phyloP scores from a whole-genome alignment of 1,140 invertebrate species.

The Drosophila kanapiae region DNA sequence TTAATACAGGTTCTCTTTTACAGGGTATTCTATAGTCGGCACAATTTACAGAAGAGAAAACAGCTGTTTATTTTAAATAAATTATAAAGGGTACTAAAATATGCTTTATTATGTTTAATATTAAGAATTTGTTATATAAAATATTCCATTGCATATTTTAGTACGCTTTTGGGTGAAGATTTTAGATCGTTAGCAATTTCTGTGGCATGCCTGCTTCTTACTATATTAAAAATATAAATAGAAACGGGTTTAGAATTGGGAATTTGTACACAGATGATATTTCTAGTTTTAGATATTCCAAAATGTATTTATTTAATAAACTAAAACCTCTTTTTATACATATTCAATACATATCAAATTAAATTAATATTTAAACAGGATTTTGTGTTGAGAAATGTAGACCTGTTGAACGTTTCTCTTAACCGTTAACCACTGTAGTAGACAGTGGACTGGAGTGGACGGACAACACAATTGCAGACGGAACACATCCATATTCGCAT shows the following conservation, averaged over 20 bases:
- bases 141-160: not conserved
- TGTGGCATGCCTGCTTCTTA: no score
- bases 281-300: no score
- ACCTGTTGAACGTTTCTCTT: constrained; percentile 1
- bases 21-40: not conserved
- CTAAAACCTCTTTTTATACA: not conserved
- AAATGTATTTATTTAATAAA: not conserved
- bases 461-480: constrained; percentile 24
- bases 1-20: not conserved
- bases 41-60: not conserved
- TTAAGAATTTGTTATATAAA: not conserved
- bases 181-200: not conserved
- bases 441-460: constrained; percentile 7
- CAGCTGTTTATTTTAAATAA: not conserved
- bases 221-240: no score
- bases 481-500: constrained; percentile 25
- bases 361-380: not conserved
- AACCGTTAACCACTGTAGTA: constrained; percentile 21
- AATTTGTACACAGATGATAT: no score
- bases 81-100: not conserved
- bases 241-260: no score
- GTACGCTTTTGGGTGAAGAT: not conserved
- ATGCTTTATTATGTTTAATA: not conserved
- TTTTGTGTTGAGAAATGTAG: not conserved
- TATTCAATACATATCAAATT: not conserved